Percentiles rank a stretch among this genome's conserved stretches.
These are phyloP conservation scores for Schlechtendalia chinensis DNA, from an alignment of 1,140 invertebrate species.

Conservation along the genomic window DNA sequence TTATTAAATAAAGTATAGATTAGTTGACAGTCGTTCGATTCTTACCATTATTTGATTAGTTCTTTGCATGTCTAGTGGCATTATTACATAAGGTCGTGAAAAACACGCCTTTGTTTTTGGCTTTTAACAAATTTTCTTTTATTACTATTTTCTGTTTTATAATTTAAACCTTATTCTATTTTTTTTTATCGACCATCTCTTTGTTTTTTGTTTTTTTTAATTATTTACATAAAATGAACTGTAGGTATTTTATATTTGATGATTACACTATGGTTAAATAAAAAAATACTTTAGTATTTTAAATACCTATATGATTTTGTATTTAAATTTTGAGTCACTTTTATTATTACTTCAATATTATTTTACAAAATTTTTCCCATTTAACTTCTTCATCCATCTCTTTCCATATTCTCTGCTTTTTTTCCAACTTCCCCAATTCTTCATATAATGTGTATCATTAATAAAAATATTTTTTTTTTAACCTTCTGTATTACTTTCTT, in stretches of 20 bases:
- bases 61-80: constrained; percentile 46
- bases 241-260: too few species aligned
- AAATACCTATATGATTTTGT: background rate
- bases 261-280: background rate
- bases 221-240: background rate
- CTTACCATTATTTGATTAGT: constrained; percentile 47
- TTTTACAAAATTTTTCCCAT: background rate
- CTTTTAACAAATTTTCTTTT: constrained; percentile 39
- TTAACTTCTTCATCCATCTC: too few species aligned
- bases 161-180: background rate
- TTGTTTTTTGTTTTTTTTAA: background rate
- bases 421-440: too few species aligned
- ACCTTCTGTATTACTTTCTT: too few species aligned
- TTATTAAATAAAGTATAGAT: constrained; percentile 22
- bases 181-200: background rate
- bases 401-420: too few species aligned
- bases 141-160: constrained; percentile 36
- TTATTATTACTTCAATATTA: background rate
- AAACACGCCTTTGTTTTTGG: constrained; percentile 38
- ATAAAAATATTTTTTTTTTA: too few species aligned
- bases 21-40: constrained; percentile 43
- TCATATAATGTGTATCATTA: too few species aligned
- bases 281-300: background rate
- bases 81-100: constrained; percentile 36
- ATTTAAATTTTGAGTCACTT: background rate